Percentiles rank a stretch among this genome's conserved stretches.
Evolutionary conservation across 2,888 invertebrate genomes (phyloP).

Genomic region (Eubasilissa splendida): DNA sequence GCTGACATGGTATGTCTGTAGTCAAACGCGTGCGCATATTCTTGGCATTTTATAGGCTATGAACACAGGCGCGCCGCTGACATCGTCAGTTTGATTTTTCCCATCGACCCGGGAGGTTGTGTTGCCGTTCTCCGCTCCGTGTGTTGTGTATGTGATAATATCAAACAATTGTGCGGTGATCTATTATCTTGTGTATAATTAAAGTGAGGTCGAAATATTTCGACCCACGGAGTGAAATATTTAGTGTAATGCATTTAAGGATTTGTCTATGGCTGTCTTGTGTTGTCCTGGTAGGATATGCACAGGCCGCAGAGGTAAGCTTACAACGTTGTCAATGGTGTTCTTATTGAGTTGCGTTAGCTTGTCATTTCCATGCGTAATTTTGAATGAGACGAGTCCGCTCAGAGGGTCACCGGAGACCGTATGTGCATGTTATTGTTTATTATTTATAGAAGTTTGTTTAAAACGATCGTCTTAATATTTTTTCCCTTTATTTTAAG

Average conservation of each 20-base stretch:
- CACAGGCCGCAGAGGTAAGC: slow-evolving; percentile 84
- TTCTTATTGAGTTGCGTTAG: slow-evolving; percentile 32
- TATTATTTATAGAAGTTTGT: slow-evolving; percentile 34
- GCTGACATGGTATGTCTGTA: slow-evolving; percentile 29
- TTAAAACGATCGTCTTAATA: background rate
- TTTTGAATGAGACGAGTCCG: slow-evolving; percentile 42
- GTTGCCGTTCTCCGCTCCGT: slow-evolving; percentile 39
- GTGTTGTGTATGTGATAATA: slow-evolving; percentile 53
- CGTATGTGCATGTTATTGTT: slow-evolving; percentile 17
- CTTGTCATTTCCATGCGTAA: slow-evolving; percentile 39
- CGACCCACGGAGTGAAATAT: slow-evolving; percentile 67
- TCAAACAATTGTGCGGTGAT: slow-evolving; percentile 49
- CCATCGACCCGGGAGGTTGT: slow-evolving; percentile 49
- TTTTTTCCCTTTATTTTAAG: slow-evolving; percentile 26
- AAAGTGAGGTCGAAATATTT: slow-evolving; percentile 52
- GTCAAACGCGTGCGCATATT: slow-evolving; percentile 51
- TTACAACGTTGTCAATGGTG: slow-evolving; percentile 53
- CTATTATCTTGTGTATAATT: slow-evolving; percentile 61
- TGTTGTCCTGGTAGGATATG: slow-evolving; percentile 82
- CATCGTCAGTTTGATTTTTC: slow-evolving; percentile 48
- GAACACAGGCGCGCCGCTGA: slow-evolving; percentile 52
- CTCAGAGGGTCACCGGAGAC: slow-evolving; percentile 5
- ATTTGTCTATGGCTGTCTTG: slow-evolving; percentile 82
- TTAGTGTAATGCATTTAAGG: slow-evolving; percentile 83
- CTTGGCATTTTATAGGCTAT: slow-evolving; percentile 37